Base-by-base conservation (phyloP, 1,140 invertebrate genomes). In the Batillaria attramentaria region DNA sequence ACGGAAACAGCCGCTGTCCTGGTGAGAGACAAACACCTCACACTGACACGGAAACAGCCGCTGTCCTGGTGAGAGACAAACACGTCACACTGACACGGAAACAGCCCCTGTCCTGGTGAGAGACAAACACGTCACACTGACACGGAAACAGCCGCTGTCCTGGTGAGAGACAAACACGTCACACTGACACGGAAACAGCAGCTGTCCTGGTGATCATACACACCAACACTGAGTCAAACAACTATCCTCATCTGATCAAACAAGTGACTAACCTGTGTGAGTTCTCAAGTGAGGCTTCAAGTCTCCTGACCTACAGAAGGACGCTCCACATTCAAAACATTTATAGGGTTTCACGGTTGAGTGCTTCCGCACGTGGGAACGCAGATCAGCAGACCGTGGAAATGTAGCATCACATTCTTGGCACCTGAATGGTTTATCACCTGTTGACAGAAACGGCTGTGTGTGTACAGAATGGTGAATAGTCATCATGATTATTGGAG, bases 361-460 rank as follows among this genome's bases (percentile, higher is more conserved):
- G 57, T 75, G 73, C 31, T 54, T 75, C 6, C 73, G 73, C 13
- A n/a, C 8, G 35, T 77, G 75, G 18, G 75, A 77, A 41, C 20
- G 35, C 2, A 77, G 62, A n/a, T 69, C 66, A n/a, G 62, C 75
- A 1, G 41, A 54, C 31, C 66, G 60, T 18, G 62, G 35, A 31
- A 77, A 77, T 28, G 62, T 31, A 3, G 72, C 72, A 0, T 73
- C 73, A 50, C 79, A 80, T 66, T 80, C 46, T 1, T 5, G 28
- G 13, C 79, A 80, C 1, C 41, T 20, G 50, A 54, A 81, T 37
- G 75, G 79, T 46, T 74, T 81, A 24, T 81, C 74, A 6, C 68
- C 79, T 1, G 31, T 62, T n/a, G n/a, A n/a, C n/a, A n/a, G n/a
- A n/a, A n/a, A n/a, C n/a, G n/a, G n/a, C n/a, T n/a, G n/a, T n/a